These are phyloP conservation scores for Ceratina calcarata DNA, from an alignment of 1,140 invertebrate genomes.

Conservation along the genomic window DNA sequence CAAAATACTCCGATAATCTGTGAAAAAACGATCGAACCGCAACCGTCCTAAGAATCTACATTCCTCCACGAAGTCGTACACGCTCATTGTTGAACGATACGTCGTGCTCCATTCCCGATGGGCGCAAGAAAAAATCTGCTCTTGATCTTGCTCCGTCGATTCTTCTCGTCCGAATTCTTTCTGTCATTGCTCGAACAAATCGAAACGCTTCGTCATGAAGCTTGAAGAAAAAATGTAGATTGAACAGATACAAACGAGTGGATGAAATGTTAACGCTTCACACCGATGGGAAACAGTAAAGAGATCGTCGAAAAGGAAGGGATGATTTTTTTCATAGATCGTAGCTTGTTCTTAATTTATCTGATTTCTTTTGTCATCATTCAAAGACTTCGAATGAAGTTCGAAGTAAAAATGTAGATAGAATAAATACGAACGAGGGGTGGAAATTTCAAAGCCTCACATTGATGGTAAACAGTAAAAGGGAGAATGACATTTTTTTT, in stretches of 20 bases:
- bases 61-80: neutral
- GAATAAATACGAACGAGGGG: neutral
- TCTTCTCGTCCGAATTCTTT: neutral
- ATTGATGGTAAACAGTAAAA: too few species aligned
- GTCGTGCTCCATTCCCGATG: neutral
- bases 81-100: neutral
- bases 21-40: neutral
- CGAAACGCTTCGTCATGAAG: too few species aligned
- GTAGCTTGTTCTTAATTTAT: too few species aligned
- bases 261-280: neutral
- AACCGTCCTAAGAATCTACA: neutral
- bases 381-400: too few species aligned
- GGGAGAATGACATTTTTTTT: conserved; percentile 24
- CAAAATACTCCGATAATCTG: conserved; percentile 12
- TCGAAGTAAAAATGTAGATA: neutral
- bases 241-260: neutral
- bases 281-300: too few species aligned
- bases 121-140: conserved; percentile 34
- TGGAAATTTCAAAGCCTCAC: too few species aligned
- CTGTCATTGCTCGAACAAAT: neutral
- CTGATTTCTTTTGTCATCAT: too few species aligned
- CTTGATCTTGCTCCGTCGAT: conserved; percentile 23
- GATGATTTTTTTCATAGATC: too few species aligned
- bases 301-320: too few species aligned
- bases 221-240: too few species aligned